Evolutionary conservation across 2,113 vertebrate species (phyloP).

Genomic region (Zosterops borbonicus): DNA sequence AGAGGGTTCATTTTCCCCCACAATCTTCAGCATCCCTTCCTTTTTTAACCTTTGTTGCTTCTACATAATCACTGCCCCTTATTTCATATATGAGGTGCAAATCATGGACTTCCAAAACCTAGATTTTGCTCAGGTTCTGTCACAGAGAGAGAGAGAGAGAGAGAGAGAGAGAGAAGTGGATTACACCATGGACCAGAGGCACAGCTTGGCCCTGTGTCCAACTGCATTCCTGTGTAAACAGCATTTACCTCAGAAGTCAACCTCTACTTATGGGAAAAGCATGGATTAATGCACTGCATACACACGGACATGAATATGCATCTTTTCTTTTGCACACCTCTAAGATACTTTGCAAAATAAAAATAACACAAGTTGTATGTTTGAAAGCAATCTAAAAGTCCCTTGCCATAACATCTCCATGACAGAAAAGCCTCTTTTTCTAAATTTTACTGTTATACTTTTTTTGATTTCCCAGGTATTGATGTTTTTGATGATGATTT

Average conservation of each 20-base stretch:
- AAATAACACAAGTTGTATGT: not conserved
- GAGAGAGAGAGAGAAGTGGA: not conserved
- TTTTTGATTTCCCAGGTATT: conserved; percentile 47
- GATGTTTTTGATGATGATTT: conserved; percentile 61
- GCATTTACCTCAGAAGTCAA: not conserved
- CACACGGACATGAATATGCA: not conserved
- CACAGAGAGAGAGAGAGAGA: not conserved
- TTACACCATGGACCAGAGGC: not conserved
- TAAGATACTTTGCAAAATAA: not conserved
- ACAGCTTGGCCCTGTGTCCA: not conserved
- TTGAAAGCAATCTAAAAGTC: not conserved
- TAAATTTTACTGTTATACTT: not conserved
- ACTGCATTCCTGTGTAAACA: not conserved
- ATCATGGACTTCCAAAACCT: not conserved
- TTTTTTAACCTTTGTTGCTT: not conserved
- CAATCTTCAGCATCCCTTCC: not conserved
- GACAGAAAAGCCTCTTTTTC: not conserved
- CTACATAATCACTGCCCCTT: not conserved
- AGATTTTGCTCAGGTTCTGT: not conserved
- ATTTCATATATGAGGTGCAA: not conserved
- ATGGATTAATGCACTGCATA: not conserved
- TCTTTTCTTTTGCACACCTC: not conserved
- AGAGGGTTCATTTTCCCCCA: not conserved
- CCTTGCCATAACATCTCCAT: not conserved
- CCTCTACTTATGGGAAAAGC: not conserved